Conservation (phyloP, 2,113 vertebrate genomes). For the Verasper variegatus region DNA sequence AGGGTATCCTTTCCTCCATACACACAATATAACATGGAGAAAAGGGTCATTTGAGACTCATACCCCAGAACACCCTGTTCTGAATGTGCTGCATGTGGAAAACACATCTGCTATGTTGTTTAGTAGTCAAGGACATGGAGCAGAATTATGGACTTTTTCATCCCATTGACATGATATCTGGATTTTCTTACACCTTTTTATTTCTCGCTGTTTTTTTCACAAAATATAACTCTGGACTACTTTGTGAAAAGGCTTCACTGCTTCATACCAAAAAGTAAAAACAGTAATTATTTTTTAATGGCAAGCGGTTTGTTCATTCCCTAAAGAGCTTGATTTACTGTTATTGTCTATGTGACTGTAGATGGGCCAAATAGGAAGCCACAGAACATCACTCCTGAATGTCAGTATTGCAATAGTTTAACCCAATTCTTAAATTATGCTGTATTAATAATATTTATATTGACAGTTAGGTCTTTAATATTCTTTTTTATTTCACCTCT, state of each 20-base stretch:
- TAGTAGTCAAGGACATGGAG: conserved; percentile 24
- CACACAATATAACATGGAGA: conserved; percentile 18
- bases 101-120: conserved; percentile 53
- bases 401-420: not conserved
- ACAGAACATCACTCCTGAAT: conserved; percentile 8
- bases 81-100: conserved; percentile 48
- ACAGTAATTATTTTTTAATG: conserved; percentile 16
- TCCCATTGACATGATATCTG: conserved; percentile 37
- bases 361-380: conserved; percentile 11
- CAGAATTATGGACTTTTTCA: conserved; percentile 33
- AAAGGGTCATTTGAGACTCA: conserved; percentile 40
- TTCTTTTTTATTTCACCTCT: not conserved
- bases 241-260: conserved; percentile 4
- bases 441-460: not conserved
- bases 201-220: conserved; percentile 3
- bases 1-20: conserved; percentile 4
- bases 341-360: not conserved
- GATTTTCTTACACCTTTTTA: conserved; percentile 27
- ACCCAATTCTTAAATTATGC: not conserved
- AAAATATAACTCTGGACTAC: not conserved
- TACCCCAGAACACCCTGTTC: conserved; percentile 52
- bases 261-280: conserved; percentile 18
- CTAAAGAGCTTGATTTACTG: not conserved
- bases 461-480: not conserved
- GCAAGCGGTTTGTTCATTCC: not conserved